These are phyloP conservation scores for Eilema caniola DNA, from an alignment of 2,888 invertebrate species.

Conservation along the genomic window DNA sequence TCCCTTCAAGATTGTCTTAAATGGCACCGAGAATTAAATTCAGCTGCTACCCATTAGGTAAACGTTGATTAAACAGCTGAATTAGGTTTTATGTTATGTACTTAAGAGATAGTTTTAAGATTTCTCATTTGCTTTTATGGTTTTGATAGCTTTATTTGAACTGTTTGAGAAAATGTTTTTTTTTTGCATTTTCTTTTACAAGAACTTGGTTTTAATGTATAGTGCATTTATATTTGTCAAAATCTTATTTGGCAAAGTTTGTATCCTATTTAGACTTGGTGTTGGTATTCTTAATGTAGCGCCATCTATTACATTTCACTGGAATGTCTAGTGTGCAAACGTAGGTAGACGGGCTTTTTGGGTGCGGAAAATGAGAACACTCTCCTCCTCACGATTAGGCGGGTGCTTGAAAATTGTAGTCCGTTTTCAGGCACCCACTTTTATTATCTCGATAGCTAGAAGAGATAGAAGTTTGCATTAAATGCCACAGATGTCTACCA, in stretches of 20 bases:
- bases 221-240: no score
- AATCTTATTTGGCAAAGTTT: no score
- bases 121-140: conserved; percentile 15
- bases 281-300: not conserved
- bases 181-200: not conserved
- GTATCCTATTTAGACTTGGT: not conserved
- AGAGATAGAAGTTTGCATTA: not conserved
- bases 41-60: conserved; percentile 42
- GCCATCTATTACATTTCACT: conserved; percentile 30
- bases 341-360: not conserved
- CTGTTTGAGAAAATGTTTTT: not conserved
- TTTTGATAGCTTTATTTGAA: conserved; percentile 13
- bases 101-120: conserved; percentile 37
- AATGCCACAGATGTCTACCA: not conserved
- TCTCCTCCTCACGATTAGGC: not conserved
- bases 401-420: not conserved
- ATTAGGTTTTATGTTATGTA: conserved; percentile 46
- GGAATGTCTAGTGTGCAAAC: not conserved
- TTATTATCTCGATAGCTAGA: no score
- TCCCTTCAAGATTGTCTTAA: conserved; percentile 63
- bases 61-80: conserved; percentile 49
- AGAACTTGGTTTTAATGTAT: not conserved
- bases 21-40: conserved; percentile 58
- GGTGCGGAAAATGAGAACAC: not conserved
- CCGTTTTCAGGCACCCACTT: not conserved